These are phyloP conservation scores for pig (Sus scrofa) DNA, from an alignment of 2,113 vertebrate species.

Conservation along the genomic window T2T-Sscrofa CM000820.6:94478001-94478500, in stretches of 20 bases:
- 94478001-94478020: not conserved
- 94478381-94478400: not conserved
- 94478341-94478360: not conserved
- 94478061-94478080: not conserved
- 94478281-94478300: too few species aligned
- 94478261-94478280: too few species aligned
- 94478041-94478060: not conserved
- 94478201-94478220: too few species aligned
- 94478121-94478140: not conserved
- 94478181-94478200: too few species aligned
- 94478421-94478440: not conserved
- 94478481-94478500: not conserved
- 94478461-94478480: too few species aligned
- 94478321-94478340: not conserved
- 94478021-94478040: not conserved
- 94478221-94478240: too few species aligned
- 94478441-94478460: not conserved
- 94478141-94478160: not conserved
- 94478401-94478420: not conserved
- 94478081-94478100: not conserved
- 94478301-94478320: not conserved
- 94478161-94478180: constrained; percentile 12
- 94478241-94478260: too few species aligned
- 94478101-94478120: not conserved
- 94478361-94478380: not conserved